Conservation (phyloP, 2,888 invertebrate species). For the Arctia plantaginis region DNA sequence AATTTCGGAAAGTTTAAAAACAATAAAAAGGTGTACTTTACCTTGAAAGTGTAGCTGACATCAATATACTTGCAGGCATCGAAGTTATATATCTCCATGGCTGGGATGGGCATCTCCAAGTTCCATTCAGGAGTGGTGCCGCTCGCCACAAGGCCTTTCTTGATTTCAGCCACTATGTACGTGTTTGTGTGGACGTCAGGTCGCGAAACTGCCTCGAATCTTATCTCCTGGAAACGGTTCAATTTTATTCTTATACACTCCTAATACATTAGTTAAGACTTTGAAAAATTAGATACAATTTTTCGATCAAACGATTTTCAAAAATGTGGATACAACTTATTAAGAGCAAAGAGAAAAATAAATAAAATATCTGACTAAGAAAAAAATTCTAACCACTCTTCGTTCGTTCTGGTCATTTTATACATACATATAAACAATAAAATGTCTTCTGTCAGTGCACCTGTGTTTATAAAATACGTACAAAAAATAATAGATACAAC, state of each 20-base stretch:
- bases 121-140: slow-evolving; percentile 88
- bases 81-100: slow-evolving; percentile 90
- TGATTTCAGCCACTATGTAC: slow-evolving; percentile 57
- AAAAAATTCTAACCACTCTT: no score
- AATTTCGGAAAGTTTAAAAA: background rate
- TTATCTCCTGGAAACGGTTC: slow-evolving; percentile 54
- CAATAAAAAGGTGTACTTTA: slow-evolving; percentile 38
- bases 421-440: no score
- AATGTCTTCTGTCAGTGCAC: no score
- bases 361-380: no score
- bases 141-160: slow-evolving; percentile 86
- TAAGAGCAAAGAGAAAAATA: no score
- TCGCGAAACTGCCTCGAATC: slow-evolving; percentile 58
- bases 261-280: no score
- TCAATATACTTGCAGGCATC: slow-evolving; percentile 89
- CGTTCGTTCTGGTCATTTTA: no score
- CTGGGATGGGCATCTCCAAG: slow-evolving; percentile 88
- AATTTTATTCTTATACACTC: no score
- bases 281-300: background rate
- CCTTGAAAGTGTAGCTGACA: slow-evolving; percentile 88
- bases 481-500: no score
- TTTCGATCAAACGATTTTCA: background rate
- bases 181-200: slow-evolving; percentile 42
- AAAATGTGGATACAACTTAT: no score
- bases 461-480: no score